phyloP scores from a whole-genome alignment of 2,113 vertebrate species.

The Plotosus lineatus region DNA sequence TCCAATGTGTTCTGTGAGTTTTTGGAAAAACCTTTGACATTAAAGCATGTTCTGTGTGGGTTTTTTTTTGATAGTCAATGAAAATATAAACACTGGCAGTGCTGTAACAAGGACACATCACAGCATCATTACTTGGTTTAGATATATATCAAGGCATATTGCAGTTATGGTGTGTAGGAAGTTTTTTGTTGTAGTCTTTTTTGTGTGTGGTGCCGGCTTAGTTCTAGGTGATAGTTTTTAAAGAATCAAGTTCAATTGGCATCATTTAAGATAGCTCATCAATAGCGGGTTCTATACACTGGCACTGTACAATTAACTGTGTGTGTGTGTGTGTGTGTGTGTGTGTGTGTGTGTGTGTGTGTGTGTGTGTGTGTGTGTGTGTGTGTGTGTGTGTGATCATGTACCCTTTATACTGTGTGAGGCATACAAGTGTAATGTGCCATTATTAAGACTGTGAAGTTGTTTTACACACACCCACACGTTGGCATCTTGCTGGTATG shows the following conservation, averaged over 20 bases:
- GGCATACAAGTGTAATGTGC: neutral
- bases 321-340: neutral
- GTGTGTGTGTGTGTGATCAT: neutral
- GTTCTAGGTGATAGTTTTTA: neutral
- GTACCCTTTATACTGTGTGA: neutral
- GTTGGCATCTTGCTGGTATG: conserved; percentile 25
- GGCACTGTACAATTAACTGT: neutral
- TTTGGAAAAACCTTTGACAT: neutral
- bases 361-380: neutral
- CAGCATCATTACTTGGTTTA: neutral
- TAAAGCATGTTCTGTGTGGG: neutral
- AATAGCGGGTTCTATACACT: neutral
- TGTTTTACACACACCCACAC: conserved; percentile 27
- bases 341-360: neutral
- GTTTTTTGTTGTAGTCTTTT: neutral
- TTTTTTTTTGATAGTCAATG: neutral
- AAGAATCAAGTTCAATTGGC: neutral
- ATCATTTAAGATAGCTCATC: neutral
- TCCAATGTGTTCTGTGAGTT: neutral
- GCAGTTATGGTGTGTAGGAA: neutral
- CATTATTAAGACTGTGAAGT: conserved; percentile 26
- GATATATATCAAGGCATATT: neutral
- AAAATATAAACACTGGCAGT: neutral
- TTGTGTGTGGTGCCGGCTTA: neutral
- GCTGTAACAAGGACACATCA: neutral